These are phyloP conservation scores for Mormyrus hasselquistii DNA, from an alignment of 2,797 vertebrate species.

Conservation along the genomic window DNA sequence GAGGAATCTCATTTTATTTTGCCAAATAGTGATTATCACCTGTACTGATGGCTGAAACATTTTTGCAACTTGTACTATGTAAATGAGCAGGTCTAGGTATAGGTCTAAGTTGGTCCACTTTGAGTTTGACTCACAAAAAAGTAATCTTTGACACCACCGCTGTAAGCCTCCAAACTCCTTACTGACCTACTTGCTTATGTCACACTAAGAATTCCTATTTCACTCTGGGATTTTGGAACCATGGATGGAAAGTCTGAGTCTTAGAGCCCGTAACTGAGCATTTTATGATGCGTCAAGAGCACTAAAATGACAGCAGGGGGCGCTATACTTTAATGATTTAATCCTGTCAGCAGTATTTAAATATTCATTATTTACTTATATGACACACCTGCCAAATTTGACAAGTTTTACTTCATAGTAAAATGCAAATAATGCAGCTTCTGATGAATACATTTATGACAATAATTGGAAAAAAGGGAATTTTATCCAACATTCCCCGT, in stretches of 20 bases:
- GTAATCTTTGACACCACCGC: not conserved
- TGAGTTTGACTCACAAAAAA: not conserved
- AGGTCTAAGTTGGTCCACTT: not conserved
- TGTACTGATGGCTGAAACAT: not conserved
- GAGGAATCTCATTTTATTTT: not conserved
- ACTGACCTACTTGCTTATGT: constrained; percentile 9
- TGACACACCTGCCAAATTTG: constrained; percentile 6
- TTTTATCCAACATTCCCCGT: not conserved
- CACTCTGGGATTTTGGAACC: not conserved
- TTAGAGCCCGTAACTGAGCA: not conserved
- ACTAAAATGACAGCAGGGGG: not conserved
- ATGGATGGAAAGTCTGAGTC: not conserved
- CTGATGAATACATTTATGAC: constrained; percentile 5
- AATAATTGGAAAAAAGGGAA: constrained; percentile 7
- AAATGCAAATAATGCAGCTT: not conserved
- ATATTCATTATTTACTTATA: constrained; percentile 13
- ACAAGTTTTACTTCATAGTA: not conserved
- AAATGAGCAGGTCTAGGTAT: not conserved
- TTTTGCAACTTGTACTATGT: not conserved
- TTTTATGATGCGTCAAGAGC: not conserved
- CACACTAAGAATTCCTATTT: not conserved
- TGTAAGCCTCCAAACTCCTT: not conserved
- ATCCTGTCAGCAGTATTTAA: constrained; percentile 7
- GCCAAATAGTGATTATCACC: not conserved
- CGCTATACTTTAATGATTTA: not conserved